A percentile compares a stretch with the other conserved stretches of the same genome.
Evolutionary conservation across 1,140 invertebrate genomes (phyloP).

Genomic region (Globodera ellingtonae): DNA sequence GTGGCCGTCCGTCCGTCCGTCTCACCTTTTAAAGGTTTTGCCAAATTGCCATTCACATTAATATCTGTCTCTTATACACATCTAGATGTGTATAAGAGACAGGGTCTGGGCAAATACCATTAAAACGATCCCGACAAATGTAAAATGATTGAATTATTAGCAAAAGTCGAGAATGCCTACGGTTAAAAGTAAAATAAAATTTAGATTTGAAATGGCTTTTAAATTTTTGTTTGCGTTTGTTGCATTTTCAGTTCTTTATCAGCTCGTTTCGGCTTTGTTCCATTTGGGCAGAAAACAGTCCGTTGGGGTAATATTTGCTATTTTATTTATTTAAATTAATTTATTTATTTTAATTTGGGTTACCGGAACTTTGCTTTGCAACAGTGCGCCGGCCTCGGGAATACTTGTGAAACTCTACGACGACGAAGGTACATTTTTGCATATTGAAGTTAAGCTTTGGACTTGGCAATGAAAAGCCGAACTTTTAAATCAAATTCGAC

Average conservation of each 20-base stretch:
- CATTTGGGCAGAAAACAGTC: neutral
- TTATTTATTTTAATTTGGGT: neutral
- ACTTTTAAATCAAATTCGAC: too few relatives aligned
- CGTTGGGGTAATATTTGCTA: neutral
- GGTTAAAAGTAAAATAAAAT: too few relatives aligned
- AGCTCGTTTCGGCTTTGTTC: neutral
- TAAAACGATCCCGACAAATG: too few relatives aligned
- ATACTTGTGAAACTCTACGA: constrained; percentile 47
- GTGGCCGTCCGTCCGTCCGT: neutral
- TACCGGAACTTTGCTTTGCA: constrained; percentile 29
- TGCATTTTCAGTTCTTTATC: neutral
- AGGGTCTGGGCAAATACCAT: too few relatives aligned
- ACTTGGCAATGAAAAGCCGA: too few relatives aligned
- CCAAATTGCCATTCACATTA: neutral
- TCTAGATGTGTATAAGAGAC: too few relatives aligned
- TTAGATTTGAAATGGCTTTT: neutral
- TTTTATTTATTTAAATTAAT: neutral
- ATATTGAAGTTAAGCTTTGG: neutral
- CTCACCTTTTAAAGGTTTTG: neutral
- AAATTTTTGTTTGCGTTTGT: neutral
- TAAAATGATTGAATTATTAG: too few relatives aligned
- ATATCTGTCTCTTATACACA: too few relatives aligned
- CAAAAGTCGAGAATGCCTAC: too few relatives aligned
- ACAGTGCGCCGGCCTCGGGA: constrained; percentile 44
- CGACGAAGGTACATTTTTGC: constrained; percentile 31